phyloP scores from a whole-genome alignment of 64 coral and sea anemone genomes.

The Actinia equina region DNA sequence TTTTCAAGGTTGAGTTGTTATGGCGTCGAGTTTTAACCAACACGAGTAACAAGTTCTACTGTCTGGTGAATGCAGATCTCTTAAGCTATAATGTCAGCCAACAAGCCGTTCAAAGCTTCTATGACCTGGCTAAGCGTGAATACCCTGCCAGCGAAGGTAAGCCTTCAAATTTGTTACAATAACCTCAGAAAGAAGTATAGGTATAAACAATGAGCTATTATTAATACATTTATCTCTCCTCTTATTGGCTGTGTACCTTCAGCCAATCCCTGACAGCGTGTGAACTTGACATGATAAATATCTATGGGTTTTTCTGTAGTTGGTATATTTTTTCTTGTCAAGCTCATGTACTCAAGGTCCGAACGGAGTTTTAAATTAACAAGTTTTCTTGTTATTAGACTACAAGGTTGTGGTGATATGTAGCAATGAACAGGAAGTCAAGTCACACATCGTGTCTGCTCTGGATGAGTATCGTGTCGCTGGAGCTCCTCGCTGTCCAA shows the following conservation, averaged over 20 bases:
- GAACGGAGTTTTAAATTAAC: too few relatives aligned
- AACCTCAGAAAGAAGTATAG: too few relatives aligned
- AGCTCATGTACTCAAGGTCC: too few relatives aligned
- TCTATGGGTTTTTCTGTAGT: too few relatives aligned
- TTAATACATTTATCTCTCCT: too few relatives aligned
- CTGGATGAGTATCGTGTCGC: constrained; percentile 60
- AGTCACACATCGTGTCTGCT: constrained; percentile 71
- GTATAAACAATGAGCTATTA: too few relatives aligned
- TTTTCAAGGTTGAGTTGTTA: constrained; percentile 57
- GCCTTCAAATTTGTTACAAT: background rate
- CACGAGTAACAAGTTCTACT: constrained; percentile 46
- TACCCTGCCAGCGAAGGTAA: constrained; percentile 43
- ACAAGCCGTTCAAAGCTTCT: constrained; percentile 46
- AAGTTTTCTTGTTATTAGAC: constrained; percentile 8
- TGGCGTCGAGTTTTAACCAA: constrained; percentile 74
- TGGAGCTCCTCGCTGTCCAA: constrained; percentile 40
- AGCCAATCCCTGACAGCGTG: too few relatives aligned
- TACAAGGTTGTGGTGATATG: constrained; percentile 65
- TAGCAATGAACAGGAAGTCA: constrained; percentile 76
- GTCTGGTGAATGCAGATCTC: constrained; percentile 60
- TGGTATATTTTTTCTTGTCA: too few relatives aligned
- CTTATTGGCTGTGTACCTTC: too few relatives aligned
- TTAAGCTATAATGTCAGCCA: constrained; percentile 64
- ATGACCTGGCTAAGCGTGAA: constrained; percentile 23
- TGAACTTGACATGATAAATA: too few relatives aligned